phyloP scores from a whole-genome alignment of 2,888 invertebrate species.

The Cheilosia urbana region DNA sequence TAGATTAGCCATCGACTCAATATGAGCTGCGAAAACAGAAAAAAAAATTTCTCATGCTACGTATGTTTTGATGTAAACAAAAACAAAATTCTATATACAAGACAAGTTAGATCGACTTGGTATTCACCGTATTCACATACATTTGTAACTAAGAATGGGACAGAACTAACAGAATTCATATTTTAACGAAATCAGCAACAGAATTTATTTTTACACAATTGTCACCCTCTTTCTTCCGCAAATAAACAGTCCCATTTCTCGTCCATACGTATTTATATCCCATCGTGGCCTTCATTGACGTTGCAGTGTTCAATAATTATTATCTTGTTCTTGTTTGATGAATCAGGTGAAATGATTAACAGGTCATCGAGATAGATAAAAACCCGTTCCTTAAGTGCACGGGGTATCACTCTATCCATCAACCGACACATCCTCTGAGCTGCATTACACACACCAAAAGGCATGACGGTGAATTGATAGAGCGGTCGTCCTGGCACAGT shows the following conservation, averaged over 20 bases:
- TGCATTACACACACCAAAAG: too few species aligned
- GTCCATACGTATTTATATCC: constrained; percentile 14
- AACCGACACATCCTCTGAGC: too few species aligned
- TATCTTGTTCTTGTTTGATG: too few species aligned
- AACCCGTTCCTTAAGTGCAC: too few species aligned
- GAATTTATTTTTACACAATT: constrained; percentile 23
- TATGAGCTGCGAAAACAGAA: constrained; percentile 6
- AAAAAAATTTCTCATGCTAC: background rate
- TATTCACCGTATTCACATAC: constrained; percentile 15
- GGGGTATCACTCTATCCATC: too few species aligned
- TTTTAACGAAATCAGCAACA: constrained; percentile 33
- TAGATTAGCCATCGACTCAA: constrained; percentile 20
- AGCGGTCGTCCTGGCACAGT: too few species aligned
- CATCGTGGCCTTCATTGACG: background rate
- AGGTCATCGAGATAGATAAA: too few species aligned
- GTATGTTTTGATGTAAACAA: constrained; percentile 1
- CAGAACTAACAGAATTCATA: constrained; percentile 34
- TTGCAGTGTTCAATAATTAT: too few species aligned
- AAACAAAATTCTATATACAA: background rate
- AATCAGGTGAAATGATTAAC: too few species aligned
- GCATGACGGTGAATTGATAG: too few species aligned
- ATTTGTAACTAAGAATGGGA: background rate
- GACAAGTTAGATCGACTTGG: background rate
- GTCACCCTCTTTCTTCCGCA: constrained; percentile 22
- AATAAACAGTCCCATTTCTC: too few species aligned